Base-by-base conservation (phyloP, 1,140 invertebrate genomes). In the Sitophilus oryzae region DNA sequence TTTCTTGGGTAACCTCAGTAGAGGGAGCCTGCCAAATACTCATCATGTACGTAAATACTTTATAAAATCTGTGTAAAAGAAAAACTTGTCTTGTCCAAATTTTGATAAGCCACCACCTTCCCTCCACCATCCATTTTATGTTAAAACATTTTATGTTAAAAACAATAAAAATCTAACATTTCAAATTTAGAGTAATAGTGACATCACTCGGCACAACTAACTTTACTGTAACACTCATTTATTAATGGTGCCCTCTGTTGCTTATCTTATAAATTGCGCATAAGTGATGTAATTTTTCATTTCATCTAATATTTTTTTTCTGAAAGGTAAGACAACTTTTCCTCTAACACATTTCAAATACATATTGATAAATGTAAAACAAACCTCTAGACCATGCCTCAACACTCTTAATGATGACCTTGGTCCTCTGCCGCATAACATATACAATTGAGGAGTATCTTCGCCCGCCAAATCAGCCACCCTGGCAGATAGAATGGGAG, bases 371-470 rank as follows among this genome's bases (percentile, higher is more conserved):
- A 40, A 20, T 40, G 14, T 14, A 40, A 40, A 40, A 46, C 44
- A 5, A 1, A 90, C 95, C 80, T 99, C 96, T 10, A 99, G 76
- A 66, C 97, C 97, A 74, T 99, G 97, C 37, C 96, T 81, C 2
- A 99, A 74, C 1, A 99, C 92, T 66, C 95, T 75, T 2, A 99
- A 65, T 0, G 93, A 89, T 0, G 95, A 98, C 47, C 96, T 77
- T 1, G 96, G 89, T 2, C 96, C 95, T 57, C 96, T 77, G 0
- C 97, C 97, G 77, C 96, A 98, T 2, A 93, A 79, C 63, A 96
- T 88, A 71, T 98, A 98, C 30, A 99, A 77, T 76, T 99, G 97
- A 0, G 96, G 96, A 0, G 96, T 98, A 71, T 99, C 97, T 79
- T 99, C 96, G 68, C 96, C 96, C 14, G 94, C 93, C 55, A 88